A percentile compares a stretch with the other conserved stretches of the same genome.
phyloP scores from a whole-genome alignment of 1,140 invertebrate genomes.

The Agrypnia vestita region DNA sequence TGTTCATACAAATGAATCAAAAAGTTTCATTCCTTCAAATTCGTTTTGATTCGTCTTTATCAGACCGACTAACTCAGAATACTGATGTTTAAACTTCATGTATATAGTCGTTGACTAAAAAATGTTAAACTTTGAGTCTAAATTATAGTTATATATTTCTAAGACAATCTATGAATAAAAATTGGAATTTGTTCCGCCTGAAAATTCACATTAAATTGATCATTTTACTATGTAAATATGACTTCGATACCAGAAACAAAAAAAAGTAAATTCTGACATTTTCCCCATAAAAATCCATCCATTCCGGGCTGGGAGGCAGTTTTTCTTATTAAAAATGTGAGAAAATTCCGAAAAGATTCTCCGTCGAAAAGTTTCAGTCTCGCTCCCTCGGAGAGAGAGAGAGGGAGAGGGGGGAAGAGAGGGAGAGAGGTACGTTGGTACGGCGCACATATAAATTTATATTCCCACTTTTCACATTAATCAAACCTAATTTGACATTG shows the following conservation, averaged over 20 bases:
- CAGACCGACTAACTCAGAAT: too few species aligned
- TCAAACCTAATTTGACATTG: conserved; percentile 59
- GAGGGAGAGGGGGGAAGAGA: neutral
- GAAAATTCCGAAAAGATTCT: conserved; percentile 12
- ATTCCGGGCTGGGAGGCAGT: neutral
- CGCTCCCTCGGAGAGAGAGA: conserved; percentile 4
- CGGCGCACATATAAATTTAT: conserved; percentile 51
- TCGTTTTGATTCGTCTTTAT: too few species aligned
- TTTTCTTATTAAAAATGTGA: conserved; percentile 25
- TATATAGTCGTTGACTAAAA: too few species aligned
- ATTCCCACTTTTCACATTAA: conserved; percentile 58
- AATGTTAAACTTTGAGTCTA: too few species aligned
- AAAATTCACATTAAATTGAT: conserved; percentile 19
- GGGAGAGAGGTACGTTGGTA: conserved; percentile 17
- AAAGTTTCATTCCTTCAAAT: too few species aligned
- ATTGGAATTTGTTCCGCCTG: neutral
- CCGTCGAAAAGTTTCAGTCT: neutral
- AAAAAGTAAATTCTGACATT: conserved; percentile 15
- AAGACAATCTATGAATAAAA: neutral
- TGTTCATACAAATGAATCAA: too few species aligned
- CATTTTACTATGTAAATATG: conserved; percentile 20
- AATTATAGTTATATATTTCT: too few species aligned
- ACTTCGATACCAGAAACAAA: conserved; percentile 22
- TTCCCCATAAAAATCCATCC: conserved; percentile 17
- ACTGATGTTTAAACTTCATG: too few species aligned